Base-by-base conservation (phyloP, 2,797 vertebrate species). In the Clarias platycephalus region DNA sequence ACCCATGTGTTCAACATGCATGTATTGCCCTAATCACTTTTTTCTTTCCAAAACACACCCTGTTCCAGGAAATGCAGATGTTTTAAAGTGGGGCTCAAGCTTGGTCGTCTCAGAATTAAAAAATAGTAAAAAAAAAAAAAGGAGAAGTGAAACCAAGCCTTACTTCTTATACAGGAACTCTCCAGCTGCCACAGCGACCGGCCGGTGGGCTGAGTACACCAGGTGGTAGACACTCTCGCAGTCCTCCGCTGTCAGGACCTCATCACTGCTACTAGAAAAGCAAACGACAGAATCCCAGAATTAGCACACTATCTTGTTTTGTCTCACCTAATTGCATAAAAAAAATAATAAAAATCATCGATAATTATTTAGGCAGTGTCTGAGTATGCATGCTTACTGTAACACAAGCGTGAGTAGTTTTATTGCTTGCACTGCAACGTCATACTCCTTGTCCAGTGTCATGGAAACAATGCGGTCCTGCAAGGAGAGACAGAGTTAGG, bases 361-460 rank as follows among this genome's bases (percentile, higher is more conserved):
- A 16, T 44, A 63, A 37, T 10, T 0, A 28, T 40, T 57, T 22
- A 64, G 13, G 15, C 10, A n/a, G 18, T 15, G 26, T 76, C n/a
- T 10, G 55, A 63, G 5, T 24, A 24, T 67, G 22, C 15, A 68
- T 87, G 96, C 98, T 96, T 96, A 99, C 98, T 99, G 97, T 94
- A 99, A 96, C 93, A 99, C 98, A 90, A 99, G 96, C 87, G 98
- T 99, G 90, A 99, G 97, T 90, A 99, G 96, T 93, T 99, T 99
- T 94, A 99, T 99, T 93, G 98, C 98, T 96, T 99, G 98, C 80
- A 99, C 98, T 91, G 98, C 98, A 88, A 99, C 98, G 84, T 99
- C 98, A 37, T 99, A 99, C 93, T 99, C 98, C 93, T 99, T 99
- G 92, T 99, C 98, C 88, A 99, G 96, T 88, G 98, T 99, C 98